Evolutionary conservation across 2,113 vertebrate species (phyloP).

Genomic region (Propithecus coquereli): DNA sequence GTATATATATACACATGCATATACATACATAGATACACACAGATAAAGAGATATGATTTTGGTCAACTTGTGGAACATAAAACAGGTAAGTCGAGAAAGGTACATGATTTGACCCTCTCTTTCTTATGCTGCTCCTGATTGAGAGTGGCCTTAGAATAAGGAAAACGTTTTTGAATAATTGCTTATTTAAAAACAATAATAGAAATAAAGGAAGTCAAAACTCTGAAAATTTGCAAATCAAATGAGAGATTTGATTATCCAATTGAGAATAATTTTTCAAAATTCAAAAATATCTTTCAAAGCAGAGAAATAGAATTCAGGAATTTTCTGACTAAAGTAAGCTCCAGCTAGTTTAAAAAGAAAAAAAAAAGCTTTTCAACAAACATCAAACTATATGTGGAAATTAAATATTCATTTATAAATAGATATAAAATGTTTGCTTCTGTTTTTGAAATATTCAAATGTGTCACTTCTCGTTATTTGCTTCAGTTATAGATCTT

Average conservation of each 20-base stretch:
- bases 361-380: background rate
- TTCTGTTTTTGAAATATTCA: background rate
- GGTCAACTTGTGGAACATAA: background rate
- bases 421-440: background rate
- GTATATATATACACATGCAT: too few relatives aligned
- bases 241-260: background rate
- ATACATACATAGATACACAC: background rate
- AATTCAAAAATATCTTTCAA: conserved; percentile 31
- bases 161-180: background rate
- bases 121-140: background rate
- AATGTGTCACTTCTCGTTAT: background rate
- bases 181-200: background rate
- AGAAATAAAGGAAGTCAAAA: background rate
- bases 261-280: background rate
- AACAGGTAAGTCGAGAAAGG: background rate
- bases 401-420: background rate
- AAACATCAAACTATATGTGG: background rate
- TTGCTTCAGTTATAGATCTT: background rate
- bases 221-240: background rate
- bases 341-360: background rate
- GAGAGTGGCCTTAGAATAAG: background rate
- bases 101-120: background rate
- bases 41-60: background rate
- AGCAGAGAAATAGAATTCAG: background rate
- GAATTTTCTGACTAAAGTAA: background rate